Evolutionary conservation across 2,797 vertebrate genomes (phyloP).

Genomic region (Sparidentex hasta): DNA sequence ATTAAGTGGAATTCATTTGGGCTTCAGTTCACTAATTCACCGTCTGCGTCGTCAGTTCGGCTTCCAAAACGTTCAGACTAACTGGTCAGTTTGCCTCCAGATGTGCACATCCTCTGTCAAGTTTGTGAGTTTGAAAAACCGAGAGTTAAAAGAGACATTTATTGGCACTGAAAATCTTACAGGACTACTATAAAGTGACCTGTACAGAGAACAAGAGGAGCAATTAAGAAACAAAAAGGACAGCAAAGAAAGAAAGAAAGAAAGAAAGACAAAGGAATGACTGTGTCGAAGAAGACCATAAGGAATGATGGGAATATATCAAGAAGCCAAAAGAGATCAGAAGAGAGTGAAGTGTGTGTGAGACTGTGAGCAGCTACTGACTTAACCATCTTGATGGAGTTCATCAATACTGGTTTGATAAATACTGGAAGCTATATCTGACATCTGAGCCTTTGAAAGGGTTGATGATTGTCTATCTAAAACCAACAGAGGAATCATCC

Average conservation of each 20-base stretch:
- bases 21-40: too few relatives aligned
- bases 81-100: too few relatives aligned
- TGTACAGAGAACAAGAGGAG: too few relatives aligned
- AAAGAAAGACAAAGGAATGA: too few relatives aligned
- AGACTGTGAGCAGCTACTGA: neutral
- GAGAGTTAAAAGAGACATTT: too few relatives aligned
- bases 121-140: too few relatives aligned
- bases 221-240: neutral
- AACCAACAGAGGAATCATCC: constrained; percentile 22
- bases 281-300: neutral
- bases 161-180: too few relatives aligned
- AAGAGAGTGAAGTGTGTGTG: neutral
- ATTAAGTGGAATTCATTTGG: too few relatives aligned
- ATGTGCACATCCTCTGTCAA: too few relatives aligned
- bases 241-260: neutral
- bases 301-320: neutral
- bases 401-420: constrained; percentile 1
- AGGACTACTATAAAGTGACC: too few relatives aligned
- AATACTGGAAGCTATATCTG: constrained; percentile 34
- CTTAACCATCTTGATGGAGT: constrained; percentile 3
- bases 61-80: too few relatives aligned
- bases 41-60: too few relatives aligned
- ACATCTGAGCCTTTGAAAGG: constrained; percentile 54
- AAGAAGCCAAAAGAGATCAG: neutral
- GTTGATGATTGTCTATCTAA: constrained; percentile 32